Evolutionary conservation across 2,888 invertebrate genomes (phyloP), one percentile per base, ranked within the genome.

Genomic region (Drosophila diplacantha): DNA sequence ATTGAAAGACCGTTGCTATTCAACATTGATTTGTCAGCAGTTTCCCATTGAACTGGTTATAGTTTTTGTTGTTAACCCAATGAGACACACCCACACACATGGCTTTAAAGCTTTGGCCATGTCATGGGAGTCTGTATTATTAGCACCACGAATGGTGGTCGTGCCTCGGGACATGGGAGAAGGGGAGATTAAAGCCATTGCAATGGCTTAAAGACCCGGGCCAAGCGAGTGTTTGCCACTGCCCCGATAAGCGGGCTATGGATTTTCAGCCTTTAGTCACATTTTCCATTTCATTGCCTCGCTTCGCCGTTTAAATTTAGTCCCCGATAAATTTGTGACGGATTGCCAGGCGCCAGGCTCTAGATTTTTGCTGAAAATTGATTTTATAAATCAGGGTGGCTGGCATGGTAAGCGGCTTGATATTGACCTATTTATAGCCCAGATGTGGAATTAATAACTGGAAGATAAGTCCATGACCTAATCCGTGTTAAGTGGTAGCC

Each of bases 271-370:
- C 74, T 67, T 34, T 64, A 73, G 61, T 71, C 74, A 76, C 68
- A 74, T 71, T 83, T 80, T 79, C 84, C 80, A 57, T 57, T 71
- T 71, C 79, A 80, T 70, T 80, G 80, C 32, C 53, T 49, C 53
- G 60, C 63, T 64, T 43, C 3, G 41, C 72, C n/a, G 75, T 75
- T 83, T 75, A 79, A 83, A 81, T 81, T 78, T 83, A 81, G 79
- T 70, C 51, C 41, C 41, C 56, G 3, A 43, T 37, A 57, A 75
- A 53, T 58, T 41, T 41, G 35, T 59, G 69, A 53, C 35, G 47
- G 37, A 68, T 58, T 68, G 52, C 34, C 24, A 18, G 22, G 43
- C n/a, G n/a, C 20, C 29, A 12, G 12, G 16, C 3, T 18, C 24
- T 6, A 16, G 14, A 2, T 14, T 39, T 22, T 49, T 35, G 12